Percentiles rank a stretch among this genome's conserved stretches.
Evolutionary conservation across 2,888 invertebrate species (phyloP).

Genomic region (Heliconius charithonia): DNA sequence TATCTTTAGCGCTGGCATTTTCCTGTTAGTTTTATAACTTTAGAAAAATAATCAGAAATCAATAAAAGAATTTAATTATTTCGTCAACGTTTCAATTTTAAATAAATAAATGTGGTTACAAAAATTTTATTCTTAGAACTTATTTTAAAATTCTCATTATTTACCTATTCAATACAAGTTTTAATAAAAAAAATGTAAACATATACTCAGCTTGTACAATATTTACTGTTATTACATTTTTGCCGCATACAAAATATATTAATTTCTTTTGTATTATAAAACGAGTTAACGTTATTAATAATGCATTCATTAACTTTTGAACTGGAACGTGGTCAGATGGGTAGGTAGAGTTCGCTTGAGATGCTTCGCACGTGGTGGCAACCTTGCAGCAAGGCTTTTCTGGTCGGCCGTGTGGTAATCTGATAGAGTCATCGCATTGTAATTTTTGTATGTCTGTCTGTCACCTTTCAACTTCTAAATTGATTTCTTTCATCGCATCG

Average conservation of each 20-base stretch:
- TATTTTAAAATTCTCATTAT: neutral
- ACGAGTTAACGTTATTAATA: neutral
- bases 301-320: constrained; percentile 24
- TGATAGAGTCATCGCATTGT: constrained; percentile 43
- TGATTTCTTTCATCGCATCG: constrained; percentile 8
- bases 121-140: neutral
- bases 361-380: constrained; percentile 72
- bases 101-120: neutral
- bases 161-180: neutral
- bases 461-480: constrained; percentile 18
- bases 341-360: constrained; percentile 62
- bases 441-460: constrained; percentile 21
- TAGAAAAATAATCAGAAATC: neutral
- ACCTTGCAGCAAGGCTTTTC: constrained; percentile 77
- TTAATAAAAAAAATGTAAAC: neutral
- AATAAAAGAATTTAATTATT: constrained; percentile 5
- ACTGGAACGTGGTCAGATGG: constrained; percentile 34
- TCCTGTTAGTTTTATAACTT: constrained; percentile 23
- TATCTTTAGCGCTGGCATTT: constrained; percentile 21
- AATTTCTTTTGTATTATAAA: constrained; percentile 7
- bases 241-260: neutral
- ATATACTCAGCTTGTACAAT: neutral
- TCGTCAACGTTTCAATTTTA: neutral
- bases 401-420: constrained; percentile 50
- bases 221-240: neutral